A percentile compares a stretch with the other conserved stretches of the same genome.
Evolutionary conservation across 2,113 vertebrate genomes (phyloP).

Genomic region (Phoxinus phoxinus): DNA sequence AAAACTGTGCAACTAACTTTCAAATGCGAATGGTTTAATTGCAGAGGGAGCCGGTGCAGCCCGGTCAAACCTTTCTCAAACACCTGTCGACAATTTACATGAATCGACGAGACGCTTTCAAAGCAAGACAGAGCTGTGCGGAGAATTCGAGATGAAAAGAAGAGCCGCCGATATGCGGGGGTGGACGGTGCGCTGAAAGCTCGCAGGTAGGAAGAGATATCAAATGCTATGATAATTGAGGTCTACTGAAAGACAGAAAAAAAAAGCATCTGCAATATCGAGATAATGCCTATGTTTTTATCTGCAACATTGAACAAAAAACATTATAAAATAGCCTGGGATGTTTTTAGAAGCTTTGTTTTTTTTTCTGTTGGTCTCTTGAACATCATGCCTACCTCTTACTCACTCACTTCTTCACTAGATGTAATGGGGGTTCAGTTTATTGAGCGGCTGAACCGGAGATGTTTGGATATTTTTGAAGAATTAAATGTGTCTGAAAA

Average conservation of each 20-base stretch:
- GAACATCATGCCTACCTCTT: not conserved
- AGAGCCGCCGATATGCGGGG: conserved; percentile 5
- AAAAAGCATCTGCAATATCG: not conserved
- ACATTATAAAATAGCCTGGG: not conserved
- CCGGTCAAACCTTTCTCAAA: not conserved
- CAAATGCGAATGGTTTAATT: conserved; percentile 25
- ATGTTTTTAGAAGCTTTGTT: conserved; percentile 1
- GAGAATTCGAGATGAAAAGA: conserved; percentile 27
- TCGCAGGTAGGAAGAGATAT: conserved; percentile 40
- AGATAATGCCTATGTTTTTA: conserved; percentile 23
- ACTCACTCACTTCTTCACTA: not conserved
- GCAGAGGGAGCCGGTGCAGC: conserved; percentile 3
- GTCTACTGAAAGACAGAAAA: conserved; percentile 22
- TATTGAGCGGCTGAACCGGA: not conserved
- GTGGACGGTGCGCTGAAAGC: not conserved
- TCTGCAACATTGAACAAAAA: not conserved
- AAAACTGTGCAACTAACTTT: not conserved
- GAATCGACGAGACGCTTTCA: conserved; percentile 7
- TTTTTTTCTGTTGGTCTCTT: not conserved
- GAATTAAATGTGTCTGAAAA: not conserved
- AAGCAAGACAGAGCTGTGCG: not conserved
- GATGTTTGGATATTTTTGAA: not conserved
- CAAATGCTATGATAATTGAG: conserved; percentile 46
- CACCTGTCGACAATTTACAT: conserved; percentile 1
- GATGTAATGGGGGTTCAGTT: not conserved